A percentile compares a stretch with the other conserved stretches of the same genome.
These are phyloP conservation scores for Merops nubicus DNA, from an alignment of 2,113 vertebrate species.

Conservation along the genomic window DNA sequence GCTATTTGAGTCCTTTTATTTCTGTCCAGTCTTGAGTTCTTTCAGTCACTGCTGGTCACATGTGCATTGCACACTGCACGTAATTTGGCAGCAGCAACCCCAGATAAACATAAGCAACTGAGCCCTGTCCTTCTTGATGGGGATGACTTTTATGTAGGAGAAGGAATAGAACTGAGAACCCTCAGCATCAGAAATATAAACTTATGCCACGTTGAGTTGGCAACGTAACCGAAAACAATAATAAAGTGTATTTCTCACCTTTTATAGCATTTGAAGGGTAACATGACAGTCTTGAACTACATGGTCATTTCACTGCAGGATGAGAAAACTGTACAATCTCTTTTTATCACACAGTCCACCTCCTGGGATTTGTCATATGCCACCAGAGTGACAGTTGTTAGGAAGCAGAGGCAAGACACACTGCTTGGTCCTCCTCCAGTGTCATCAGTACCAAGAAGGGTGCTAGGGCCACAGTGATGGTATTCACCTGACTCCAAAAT, in stretches of 20 bases:
- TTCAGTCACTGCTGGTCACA: background rate
- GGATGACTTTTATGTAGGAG: background rate
- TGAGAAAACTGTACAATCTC: background rate
- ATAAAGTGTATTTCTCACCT: background rate
- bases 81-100: conserved; percentile 29
- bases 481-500: background rate
- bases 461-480: background rate
- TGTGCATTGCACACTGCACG: background rate
- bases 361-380: background rate
- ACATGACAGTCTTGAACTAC: background rate
- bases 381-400: background rate
- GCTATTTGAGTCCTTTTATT: conserved; percentile 9
- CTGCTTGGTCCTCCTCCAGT: background rate
- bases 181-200: background rate
- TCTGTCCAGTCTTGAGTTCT: background rate
- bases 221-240: background rate
- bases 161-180: background rate
- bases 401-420: background rate
- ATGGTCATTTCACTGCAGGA: background rate
- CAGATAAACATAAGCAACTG: background rate
- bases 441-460: background rate
- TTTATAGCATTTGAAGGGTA: background rate
- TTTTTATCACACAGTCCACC: background rate
- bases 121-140: background rate
- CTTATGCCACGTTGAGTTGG: background rate